Evolutionary conservation across 2,113 vertebrate species (phyloP), one percentile per base, ranked within the genome.

Genomic region (Chaenogobius annularis): DNA sequence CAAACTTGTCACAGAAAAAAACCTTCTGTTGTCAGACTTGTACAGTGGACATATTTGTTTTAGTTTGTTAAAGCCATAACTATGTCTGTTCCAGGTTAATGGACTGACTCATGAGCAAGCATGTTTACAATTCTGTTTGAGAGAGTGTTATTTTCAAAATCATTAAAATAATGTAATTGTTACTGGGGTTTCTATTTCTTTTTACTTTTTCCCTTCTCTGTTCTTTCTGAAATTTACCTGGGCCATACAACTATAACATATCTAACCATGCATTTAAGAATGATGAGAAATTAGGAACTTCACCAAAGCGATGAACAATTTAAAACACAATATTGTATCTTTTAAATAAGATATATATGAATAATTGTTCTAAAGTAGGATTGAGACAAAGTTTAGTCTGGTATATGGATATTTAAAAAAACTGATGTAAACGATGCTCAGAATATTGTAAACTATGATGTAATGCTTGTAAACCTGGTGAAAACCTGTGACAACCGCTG

Each of bases 131-230:
- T 95, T 96, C 94, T 85, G 85, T 95, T 94, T 90, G 91, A 93
- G 91, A 93, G 83, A 90, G 90, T 81, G 89, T 96, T 94, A 94
- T 96, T 96, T 95, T 93, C 92, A 94, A 88, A 93, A 93, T 92
- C 92, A 96, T 96, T 96, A 97, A 97, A 86, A 72, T 93, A 94
- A 94, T 94, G 94, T 70, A 44, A 94, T 95, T 89, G 92, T 95
- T 91, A 92, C 70, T 80, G 69, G 81, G 26, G 68, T 82, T 72
- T 62, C 64, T 26, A 20, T 6, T 63, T 68, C 31, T 23, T n/a
- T 44, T 44, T 44, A 44, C 10, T 44, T 44, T 12, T 46, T 1
- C 12, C 10, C 44, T 43, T 43, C 40, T 5, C 40, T 43, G 10
- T 9, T 13, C 44, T 46, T 40, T 40, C 37, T 40, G 3, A 40